Evolutionary conservation across 2,797 vertebrate genomes (phyloP).

Genomic region (Acanthurus leucopareius): DNA sequence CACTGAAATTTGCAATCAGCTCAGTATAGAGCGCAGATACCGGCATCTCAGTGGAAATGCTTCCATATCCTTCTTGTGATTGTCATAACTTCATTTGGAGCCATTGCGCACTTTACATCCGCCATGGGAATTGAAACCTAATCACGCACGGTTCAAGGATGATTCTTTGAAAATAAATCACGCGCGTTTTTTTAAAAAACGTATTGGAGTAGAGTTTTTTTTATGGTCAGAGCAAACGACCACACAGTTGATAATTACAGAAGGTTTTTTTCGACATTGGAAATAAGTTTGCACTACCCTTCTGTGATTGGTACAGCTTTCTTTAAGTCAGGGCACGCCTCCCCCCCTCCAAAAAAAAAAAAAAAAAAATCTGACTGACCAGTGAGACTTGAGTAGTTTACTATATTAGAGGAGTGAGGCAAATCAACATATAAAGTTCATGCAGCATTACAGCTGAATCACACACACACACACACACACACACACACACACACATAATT

Average conservation of each 20-base stretch:
- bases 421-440: background rate
- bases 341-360: background rate
- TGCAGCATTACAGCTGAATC: too few relatives aligned
- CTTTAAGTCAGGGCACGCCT: slow-evolving; percentile 50
- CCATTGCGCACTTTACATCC: slow-evolving; percentile 55
- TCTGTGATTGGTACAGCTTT: slow-evolving; percentile 52
- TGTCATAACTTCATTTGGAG: slow-evolving; percentile 59
- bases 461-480: too few relatives aligned
- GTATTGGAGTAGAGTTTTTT: slow-evolving; percentile 19
- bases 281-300: slow-evolving; percentile 43
- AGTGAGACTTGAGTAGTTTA: slow-evolving; percentile 10
- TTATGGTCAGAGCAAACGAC: slow-evolving; percentile 11
- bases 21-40: slow-evolving; percentile 45
- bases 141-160: slow-evolving; percentile 52
- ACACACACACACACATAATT: too few relatives aligned
- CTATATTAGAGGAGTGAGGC: background rate
- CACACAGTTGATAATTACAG: slow-evolving; percentile 13
- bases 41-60: slow-evolving; percentile 60
- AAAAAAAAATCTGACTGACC: slow-evolving; percentile 10
- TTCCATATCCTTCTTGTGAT: slow-evolving; percentile 47
- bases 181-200: slow-evolving; percentile 5
- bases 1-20: slow-evolving; percentile 74
- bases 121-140: slow-evolving; percentile 49
- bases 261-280: slow-evolving; percentile 15
- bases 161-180: slow-evolving; percentile 57